Evolutionary conservation across 2,888 invertebrate genomes (phyloP), one percentile per base, ranked within the genome.

Genomic region (Eucriotettix oculatus): DNA sequence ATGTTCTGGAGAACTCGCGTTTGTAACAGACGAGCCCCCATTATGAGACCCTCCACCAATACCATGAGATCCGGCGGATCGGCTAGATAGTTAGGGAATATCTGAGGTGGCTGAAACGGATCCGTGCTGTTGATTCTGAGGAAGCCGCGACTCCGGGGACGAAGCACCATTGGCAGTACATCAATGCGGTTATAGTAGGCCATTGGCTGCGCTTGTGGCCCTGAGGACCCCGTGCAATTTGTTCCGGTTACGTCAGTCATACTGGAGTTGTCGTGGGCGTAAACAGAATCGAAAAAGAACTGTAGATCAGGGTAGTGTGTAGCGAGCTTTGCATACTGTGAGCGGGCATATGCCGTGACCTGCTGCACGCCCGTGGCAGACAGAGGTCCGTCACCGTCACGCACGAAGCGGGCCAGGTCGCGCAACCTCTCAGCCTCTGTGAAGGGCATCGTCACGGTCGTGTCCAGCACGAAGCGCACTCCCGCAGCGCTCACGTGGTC

Each of bases 401-500:
- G 62, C 42, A 75, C 43, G 63, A 68, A 76, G 42, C 73, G 67
- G 52, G 71, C 70, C 3, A 75, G 64, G 3, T 71, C 66, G 10
- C 71, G 68, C 62, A 72, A 64, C n/a, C 57, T 59, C 11, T n/a
- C 41, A 41, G 29, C 55, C 14, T 29, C 41, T 5, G 29, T n/a
- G 29, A 29, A n/a, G n/a, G 55, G 55, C 14, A 41, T 14, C 41
- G 16, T 16, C 29, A 12, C 40, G 11, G 55, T 55, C 40, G 29
- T 12, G 40, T 41, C 41, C 40, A 55, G 55, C 55, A 41, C 55
- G 12, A 55, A 41, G 41, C 41, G 40, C 14, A 93, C 73, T 0
- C 92, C 92, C 0, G 92, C 92, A 0, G 90, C 74, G 0, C 89
- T 91, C n/a, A 93, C 83, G 69, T 93, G 93, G 69, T 93, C 93